Base-by-base conservation (phyloP, 2,797 vertebrate genomes). In the Sebastes oblongus region DNA sequence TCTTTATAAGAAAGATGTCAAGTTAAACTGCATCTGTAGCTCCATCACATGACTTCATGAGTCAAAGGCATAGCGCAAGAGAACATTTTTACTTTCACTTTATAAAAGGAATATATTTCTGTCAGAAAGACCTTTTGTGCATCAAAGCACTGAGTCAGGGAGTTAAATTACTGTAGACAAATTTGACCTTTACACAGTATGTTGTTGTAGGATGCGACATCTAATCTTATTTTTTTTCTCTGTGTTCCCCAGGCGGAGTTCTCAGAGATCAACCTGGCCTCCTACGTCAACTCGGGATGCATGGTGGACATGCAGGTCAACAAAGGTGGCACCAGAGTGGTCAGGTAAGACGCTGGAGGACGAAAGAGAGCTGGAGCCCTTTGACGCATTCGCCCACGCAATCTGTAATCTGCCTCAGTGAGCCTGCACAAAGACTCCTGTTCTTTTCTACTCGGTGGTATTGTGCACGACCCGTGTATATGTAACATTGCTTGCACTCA, bases 271-370 rank as follows among this genome's bases (percentile, higher is more conserved):
- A 99, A 99, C 89, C 93, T 99, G 89, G 97, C 97, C 1, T 96
- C 98, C n/a, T 97, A 96, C 0, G 97, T 98, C 24, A 96, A 75
- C 5, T 96, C 96, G 0, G 98, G 98, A 68, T 99, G 98, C 74
- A 97, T 96, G 95, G 96, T 99, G 80, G 98, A 99, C 93, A 97
- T 98, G 97, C 98, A 99, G 86, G 97, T 97, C 64, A 86, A 96
- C 84, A 97, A 97, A 88, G 97, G 97, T 0, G 96, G 97, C 87
- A 96, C 96, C 88, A 99, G 96, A 93, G 97, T 98, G 58, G 96
- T 98, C 92, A 98, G 97, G 98, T 99, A 92, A 95, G 96, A 65
- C 9, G 39, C 58, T 46, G 0, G 0, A 58, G 52, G 69, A 20
- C 8, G 5, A 59, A 25, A 55, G 50, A 56, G 64, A 32, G 34